These are phyloP conservation scores for Fulica atra DNA, from an alignment of 2,113 vertebrate species.

Conservation along the genomic window DNA sequence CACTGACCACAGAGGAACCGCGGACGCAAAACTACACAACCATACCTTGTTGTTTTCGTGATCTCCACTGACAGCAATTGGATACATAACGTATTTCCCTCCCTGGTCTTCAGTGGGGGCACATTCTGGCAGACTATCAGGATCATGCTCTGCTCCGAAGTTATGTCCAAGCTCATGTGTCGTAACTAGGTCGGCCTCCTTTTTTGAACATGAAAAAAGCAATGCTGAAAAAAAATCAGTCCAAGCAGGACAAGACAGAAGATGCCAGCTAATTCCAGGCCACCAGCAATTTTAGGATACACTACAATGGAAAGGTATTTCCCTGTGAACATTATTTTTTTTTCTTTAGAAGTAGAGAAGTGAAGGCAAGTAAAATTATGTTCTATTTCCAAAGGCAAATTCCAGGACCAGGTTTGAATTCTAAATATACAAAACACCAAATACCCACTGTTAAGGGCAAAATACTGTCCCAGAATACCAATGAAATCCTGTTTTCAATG, in stretches of 20 bases:
- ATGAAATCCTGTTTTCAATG: not conserved
- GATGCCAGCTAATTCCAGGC: not conserved
- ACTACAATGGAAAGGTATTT: not conserved
- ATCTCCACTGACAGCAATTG: constrained; percentile 98
- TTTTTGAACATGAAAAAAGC: not conserved
- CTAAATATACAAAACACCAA: not conserved
- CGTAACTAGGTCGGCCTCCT: constrained; percentile 98
- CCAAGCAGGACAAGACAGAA: not conserved
- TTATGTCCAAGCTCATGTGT: constrained; percentile 98
- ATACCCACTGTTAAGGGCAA: not conserved
- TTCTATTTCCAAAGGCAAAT: not conserved
- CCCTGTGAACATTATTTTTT: not conserved
- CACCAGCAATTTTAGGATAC: not conserved
- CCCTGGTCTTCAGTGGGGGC: constrained; percentile 94
- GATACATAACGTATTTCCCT: constrained; percentile 97
- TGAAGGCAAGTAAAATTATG: not conserved
- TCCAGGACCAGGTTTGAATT: not conserved
- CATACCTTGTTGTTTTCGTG: constrained; percentile 95
- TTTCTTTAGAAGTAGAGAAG: not conserved
- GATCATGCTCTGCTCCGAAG: constrained; percentile 97
- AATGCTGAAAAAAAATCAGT: not conserved
- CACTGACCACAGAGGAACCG: not conserved
- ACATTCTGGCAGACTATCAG: constrained; percentile 86
- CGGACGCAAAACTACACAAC: not conserved
- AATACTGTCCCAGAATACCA: not conserved